phyloP scores from a whole-genome alignment of 2,888 invertebrate genomes.

The Epiblema foenella region DNA sequence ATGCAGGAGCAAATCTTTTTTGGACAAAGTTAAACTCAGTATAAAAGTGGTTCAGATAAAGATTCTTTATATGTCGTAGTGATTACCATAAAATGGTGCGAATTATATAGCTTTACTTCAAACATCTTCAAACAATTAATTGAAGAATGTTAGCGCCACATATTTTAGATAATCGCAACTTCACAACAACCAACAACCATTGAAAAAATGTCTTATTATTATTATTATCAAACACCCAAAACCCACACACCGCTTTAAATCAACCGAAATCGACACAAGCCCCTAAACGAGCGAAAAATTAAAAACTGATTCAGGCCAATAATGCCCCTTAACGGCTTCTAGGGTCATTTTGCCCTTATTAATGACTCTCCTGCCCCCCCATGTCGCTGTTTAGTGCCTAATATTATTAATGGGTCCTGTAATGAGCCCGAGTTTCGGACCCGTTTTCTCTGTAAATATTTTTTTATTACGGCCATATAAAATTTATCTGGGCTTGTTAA shows the following conservation, averaged over 20 bases:
- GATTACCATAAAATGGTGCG: too few species aligned
- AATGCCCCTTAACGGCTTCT: conserved; percentile 34
- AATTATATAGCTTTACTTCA: too few species aligned
- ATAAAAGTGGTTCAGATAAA: too few species aligned
- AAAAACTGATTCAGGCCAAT: conserved; percentile 45
- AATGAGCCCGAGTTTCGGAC: conserved; percentile 36
- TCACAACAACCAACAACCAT: too few species aligned
- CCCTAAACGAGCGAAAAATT: conserved; percentile 39
- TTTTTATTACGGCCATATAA: conserved; percentile 43
- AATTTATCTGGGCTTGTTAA: conserved; percentile 38
- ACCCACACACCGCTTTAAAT: conserved; percentile 30
- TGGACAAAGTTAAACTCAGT: too few species aligned
- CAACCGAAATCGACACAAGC: conserved; percentile 34
- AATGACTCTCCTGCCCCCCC: conserved; percentile 40
- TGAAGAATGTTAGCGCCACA: too few species aligned
- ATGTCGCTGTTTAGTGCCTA: conserved; percentile 44
- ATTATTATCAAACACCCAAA: neutral
- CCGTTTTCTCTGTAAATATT: conserved; percentile 41
- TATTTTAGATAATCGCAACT: too few species aligned
- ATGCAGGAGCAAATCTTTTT: too few species aligned
- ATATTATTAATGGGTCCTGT: conserved; percentile 41
- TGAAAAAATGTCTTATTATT: too few species aligned
- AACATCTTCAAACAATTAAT: too few species aligned
- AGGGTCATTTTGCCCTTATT: conserved; percentile 43
- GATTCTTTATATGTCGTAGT: too few species aligned